Evolutionary conservation across 2,113 vertebrate species (phyloP), one percentile per base, ranked within the genome.

Genomic region (Alethe castanea): DNA sequence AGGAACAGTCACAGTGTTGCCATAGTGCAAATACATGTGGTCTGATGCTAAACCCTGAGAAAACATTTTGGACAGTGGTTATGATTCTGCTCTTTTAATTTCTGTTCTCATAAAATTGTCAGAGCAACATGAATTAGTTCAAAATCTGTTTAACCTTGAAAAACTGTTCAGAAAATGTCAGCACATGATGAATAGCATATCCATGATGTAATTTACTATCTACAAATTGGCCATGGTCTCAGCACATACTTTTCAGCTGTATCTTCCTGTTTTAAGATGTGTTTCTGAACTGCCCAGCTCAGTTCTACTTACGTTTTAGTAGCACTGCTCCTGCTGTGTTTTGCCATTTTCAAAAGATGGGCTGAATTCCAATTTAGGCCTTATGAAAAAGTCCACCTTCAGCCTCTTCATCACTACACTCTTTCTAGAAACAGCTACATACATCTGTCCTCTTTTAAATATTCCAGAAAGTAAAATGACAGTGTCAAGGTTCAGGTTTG

Each of bases 141-240:
- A 79, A 77, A 76, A 92, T 53, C 36, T 79, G 17, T 62, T 54
- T 47, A 52, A 52, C 35, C 35, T 82, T 88, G 36, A 24, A 66
- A 88, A 87, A 36, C 50, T 81, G 14, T 47, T 85, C 40, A 90
- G 81, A 65, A 92, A 89, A 73, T 56, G 22, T 66, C 67, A 89
- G 31, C 53, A 50, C 3, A 2, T 90, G 33, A 45, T 74, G 66
- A 92, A 62, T 45, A 78, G 17, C 25, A 12, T 23, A 25, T 61
- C 17, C 35, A 2, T 19, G 31, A 5, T 64, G 56, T 54, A 33
- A 78, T 25, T 29, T 64, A 19, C 14, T 26, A 4, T 54, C 24
- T 71, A 67, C 53, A 72, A 82, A 31, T 24, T 47, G 1, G 19
- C 35, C 33, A 8, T 2, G 6, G 7, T 71, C 47, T 78, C 25